phyloP scores from a whole-genome alignment of 2,888 invertebrate species.

The Punctoribates punctum region DNA sequence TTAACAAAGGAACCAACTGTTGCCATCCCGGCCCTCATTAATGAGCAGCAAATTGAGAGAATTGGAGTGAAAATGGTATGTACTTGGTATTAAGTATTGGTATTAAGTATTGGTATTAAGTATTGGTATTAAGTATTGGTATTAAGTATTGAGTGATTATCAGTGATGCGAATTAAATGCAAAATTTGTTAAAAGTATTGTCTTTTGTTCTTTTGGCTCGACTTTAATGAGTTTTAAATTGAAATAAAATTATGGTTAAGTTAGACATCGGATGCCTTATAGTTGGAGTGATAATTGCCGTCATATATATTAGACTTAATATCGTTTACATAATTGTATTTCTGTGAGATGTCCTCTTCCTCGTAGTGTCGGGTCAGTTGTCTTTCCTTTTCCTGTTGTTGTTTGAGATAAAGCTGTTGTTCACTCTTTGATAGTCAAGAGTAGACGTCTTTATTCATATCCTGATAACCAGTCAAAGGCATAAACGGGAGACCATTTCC shows the following conservation, averaged over 20 bases:
- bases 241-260: not conserved
- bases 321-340: conserved; percentile 3
- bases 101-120: too few species aligned
- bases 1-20: too few species aligned
- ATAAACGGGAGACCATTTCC: conserved; percentile 48
- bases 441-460: conserved; percentile 45
- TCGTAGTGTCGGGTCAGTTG: not conserved
- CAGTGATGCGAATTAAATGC: too few species aligned
- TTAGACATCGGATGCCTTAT: conserved; percentile 36
- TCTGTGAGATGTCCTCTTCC: not conserved
- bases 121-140: too few species aligned
- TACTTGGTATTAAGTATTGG: too few species aligned
- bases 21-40: too few species aligned
- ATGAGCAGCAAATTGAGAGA: too few species aligned
- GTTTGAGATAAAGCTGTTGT: conserved; percentile 13
- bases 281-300: conserved; percentile 8
- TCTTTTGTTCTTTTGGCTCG: conserved; percentile 24
- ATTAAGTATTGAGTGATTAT: too few species aligned
- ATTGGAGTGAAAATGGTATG: too few species aligned
- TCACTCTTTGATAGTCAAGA: conserved; percentile 46
- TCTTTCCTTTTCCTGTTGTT: conserved; percentile 21
- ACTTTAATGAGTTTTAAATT: not conserved
- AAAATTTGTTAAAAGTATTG: not conserved
- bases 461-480: conserved; percentile 46
- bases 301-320: not conserved